These are phyloP conservation scores for mouse (Mus musculus) DNA, from an alignment of 2,113 vertebrate species.

Conservation along the genomic window DNA sequence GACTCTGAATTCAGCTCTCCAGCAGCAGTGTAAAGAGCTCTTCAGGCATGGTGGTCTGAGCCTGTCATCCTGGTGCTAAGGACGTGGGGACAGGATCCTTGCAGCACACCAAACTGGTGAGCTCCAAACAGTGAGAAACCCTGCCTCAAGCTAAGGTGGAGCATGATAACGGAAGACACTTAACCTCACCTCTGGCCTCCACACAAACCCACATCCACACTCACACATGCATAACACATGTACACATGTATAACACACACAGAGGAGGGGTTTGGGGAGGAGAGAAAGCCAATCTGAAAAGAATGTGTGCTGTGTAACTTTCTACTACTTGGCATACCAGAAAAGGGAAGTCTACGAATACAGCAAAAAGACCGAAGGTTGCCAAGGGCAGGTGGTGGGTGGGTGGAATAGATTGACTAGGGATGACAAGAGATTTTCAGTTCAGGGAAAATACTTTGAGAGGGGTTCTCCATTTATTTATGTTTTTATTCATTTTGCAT, in stretches of 20 bases:
- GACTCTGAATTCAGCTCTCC: not conserved
- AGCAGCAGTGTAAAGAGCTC: not conserved
- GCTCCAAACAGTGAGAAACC: not conserved
- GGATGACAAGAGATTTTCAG: not conserved
- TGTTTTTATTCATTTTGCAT: too few relatives aligned
- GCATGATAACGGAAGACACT: not conserved
- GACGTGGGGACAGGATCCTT: too few relatives aligned
- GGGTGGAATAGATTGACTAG: not conserved
- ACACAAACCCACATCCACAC: not conserved
- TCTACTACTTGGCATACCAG: not conserved
- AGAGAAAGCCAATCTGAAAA: not conserved
- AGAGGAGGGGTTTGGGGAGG: not conserved
- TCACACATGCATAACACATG: not conserved
- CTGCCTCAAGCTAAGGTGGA: not conserved
- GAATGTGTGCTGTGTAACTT: not conserved
- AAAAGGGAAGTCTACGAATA: not conserved
- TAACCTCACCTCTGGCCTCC: not conserved
- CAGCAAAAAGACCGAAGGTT: not conserved
- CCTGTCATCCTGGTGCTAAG: not conserved
- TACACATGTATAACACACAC: not conserved
- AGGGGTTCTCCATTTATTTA: too few relatives aligned
- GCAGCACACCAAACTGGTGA: not conserved
- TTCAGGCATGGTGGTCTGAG: not conserved
- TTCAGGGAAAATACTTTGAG: not conserved
- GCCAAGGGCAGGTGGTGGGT: too few relatives aligned